Percentiles rank a stretch among this genome's conserved stretches.
Evolutionary conservation across 2,797 vertebrate genomes (phyloP).

Genomic region (Cossypha dichroa): DNA sequence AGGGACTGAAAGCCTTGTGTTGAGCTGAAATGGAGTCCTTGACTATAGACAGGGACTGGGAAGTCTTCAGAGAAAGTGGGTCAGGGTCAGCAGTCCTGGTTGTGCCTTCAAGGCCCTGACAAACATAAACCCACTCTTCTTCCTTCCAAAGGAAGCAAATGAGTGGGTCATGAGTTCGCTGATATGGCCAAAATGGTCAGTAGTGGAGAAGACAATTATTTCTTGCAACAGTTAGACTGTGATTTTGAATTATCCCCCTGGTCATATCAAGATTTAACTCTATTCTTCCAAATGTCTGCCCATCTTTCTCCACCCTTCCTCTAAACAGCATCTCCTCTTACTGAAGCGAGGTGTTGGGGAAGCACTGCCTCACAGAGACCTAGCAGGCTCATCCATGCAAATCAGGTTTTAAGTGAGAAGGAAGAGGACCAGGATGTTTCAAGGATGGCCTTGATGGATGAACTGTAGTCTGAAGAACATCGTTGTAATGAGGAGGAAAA

Average conservation of each 20-base stretch:
- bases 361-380: not conserved
- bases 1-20: not conserved
- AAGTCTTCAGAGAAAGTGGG: not conserved
- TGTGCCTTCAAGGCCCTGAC: not conserved
- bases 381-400: not conserved
- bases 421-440: not conserved
- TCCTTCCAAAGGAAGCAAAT: not conserved
- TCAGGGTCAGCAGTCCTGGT: not conserved
- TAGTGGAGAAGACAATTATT: not conserved
- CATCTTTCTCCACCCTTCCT: not conserved
- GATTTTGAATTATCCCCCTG: not conserved
- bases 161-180: not conserved
- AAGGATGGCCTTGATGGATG: not conserved
- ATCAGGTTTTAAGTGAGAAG: not conserved
- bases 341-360: not conserved
- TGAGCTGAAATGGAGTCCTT: not conserved
- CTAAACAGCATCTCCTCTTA: not conserved
- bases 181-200: not conserved
- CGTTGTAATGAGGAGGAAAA: rapidly evolving
- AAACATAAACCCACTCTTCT: not conserved
- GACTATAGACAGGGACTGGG: not conserved
- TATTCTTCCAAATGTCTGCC: not conserved
- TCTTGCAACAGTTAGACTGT: not conserved
- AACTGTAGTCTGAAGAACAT: not conserved
- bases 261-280: not conserved